Base-by-base conservation (phyloP, 2,888 invertebrate genomes). In the Latrodectus elegans region DNA sequence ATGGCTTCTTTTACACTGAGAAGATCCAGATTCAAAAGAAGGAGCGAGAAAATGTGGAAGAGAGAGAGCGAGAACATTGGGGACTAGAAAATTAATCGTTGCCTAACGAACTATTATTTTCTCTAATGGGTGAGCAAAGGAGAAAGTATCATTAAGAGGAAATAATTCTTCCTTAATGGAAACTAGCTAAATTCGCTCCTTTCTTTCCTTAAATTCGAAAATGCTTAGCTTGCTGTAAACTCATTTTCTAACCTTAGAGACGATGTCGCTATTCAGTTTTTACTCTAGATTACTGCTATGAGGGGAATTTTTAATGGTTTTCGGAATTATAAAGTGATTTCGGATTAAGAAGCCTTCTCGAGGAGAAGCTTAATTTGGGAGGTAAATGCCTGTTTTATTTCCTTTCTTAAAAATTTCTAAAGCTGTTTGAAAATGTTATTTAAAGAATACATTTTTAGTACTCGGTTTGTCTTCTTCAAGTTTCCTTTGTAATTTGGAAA, bases 101-200 rank as follows among this genome's bases (percentile, higher is more conserved):
- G 55, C 77, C 77, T 84, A 84, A 84, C 84, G 84, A 84, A 83
- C 83, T 83, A 83, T 83, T 83, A 73, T 84, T 84, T 84, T 72
- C 74, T 72, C 49, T 84, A 84, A 72, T 72, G 64, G 67, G 77
- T 38, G 68, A 60, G 55, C 67, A 67, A 22, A 22, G 26, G 55
- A 38, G 51, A 72, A 52, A 72, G 72, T 72, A 84, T 84, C 84
- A 84, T 84, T 84, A 84, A 71, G 12, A 26, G 72, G n/a, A 71
- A 65, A 72, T 73, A 84, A 77, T 84, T 84, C 84, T 84, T 53
- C 26, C 60, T 84, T 84, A 77, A 84, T 77, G 77, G 84, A 78
- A 84, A 73, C 71, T 72, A 49, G 77, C 84, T 77, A 72, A 84
- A 84, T 77, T 84, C 71, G 67, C 75, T 75, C 67, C 26, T 60